A percentile compares a stretch with the other conserved stretches of the same genome.
Conservation (phyloP, 2,113 vertebrate genomes). For the Eupsittula cactorum region DNA sequence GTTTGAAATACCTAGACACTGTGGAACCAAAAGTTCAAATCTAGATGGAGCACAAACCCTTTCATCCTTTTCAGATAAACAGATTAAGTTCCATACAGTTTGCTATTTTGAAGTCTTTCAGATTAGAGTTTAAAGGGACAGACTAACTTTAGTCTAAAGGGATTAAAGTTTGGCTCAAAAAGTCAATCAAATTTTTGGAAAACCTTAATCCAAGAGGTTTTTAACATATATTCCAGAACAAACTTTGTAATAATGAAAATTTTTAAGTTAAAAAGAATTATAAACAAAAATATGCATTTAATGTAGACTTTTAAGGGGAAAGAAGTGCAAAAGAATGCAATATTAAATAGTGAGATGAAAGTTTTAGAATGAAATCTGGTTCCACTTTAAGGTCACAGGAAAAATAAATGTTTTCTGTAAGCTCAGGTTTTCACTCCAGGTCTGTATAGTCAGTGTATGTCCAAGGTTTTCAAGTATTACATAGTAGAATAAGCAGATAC, state of each 20-base stretch:
- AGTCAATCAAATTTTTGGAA: neutral
- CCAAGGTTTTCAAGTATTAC: neutral
- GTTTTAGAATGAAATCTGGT: neutral
- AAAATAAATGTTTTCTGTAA: neutral
- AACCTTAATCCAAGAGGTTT: neutral
- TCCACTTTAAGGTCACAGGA: neutral
- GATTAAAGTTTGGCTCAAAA: neutral
- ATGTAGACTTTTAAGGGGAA: neutral
- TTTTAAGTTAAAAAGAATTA: neutral
- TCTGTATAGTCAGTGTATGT: neutral
- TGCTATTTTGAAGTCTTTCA: constrained; percentile 9
- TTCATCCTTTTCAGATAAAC: constrained; percentile 50
- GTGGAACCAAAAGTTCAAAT: constrained; percentile 44
- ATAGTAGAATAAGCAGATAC: neutral
- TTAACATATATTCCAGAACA: neutral
- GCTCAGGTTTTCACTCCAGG: neutral
- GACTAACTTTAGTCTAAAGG: neutral
- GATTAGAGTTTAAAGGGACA: constrained; percentile 25
- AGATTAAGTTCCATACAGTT: constrained; percentile 38
- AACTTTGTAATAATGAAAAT: neutral
- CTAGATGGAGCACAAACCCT: neutral
- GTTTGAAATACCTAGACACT: constrained; percentile 50
- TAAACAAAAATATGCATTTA: neutral
- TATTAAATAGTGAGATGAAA: neutral
- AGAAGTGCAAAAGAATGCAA: neutral